Evolutionary conservation across 2,113 vertebrate genomes (phyloP), one percentile per base, ranked within the genome.

Genomic region (Erpornis zantholeuca): DNA sequence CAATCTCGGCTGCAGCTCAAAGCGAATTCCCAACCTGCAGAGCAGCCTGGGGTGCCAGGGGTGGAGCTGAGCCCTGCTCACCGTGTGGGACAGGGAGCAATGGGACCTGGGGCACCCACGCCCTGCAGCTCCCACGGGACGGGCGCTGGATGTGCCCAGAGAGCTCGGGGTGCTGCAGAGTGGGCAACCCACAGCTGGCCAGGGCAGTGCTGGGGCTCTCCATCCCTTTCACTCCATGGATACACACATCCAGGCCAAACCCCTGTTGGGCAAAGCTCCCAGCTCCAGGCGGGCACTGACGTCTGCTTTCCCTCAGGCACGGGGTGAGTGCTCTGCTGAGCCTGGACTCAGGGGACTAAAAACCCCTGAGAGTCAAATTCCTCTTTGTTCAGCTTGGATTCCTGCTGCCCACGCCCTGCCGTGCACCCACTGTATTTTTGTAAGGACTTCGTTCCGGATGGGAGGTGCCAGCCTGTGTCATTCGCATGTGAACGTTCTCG

Each of bases 401-500:
- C 44, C 36, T 96, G 75, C 40, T 63, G 47, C 73, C 59, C 92
- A 20, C 17, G 88, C 85, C 82, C 91, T 71, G 52, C 94, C 95
- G 68, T 70, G 65, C 92, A 68, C 15, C 88, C 90, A 54, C 84
- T 83, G 96, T 94, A 64, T 92, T 95, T 92, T 90, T 94, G 73
- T 78, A 77, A 64, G 86, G 71, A 73, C 92, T 88, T 45, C 24
- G 40, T 96, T 86, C 68, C 28, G 47, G 76, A 82, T 63, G 96
- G 71, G 77, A 95, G 86, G 68, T n/a, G 82, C 93, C 95, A 81
- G 90, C 79, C 36, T 42, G 22, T 86, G 82, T 86, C 79, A 57
- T 96, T 95, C 36, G 95, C 95, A 93, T 97, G 97, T 94, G 91
- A 59, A 53, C 47, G 88, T 97, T 92, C 88, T 93, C 49, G 94